Base-by-base conservation (phyloP, 2,888 invertebrate genomes). In the Platypus cylindrus region DNA sequence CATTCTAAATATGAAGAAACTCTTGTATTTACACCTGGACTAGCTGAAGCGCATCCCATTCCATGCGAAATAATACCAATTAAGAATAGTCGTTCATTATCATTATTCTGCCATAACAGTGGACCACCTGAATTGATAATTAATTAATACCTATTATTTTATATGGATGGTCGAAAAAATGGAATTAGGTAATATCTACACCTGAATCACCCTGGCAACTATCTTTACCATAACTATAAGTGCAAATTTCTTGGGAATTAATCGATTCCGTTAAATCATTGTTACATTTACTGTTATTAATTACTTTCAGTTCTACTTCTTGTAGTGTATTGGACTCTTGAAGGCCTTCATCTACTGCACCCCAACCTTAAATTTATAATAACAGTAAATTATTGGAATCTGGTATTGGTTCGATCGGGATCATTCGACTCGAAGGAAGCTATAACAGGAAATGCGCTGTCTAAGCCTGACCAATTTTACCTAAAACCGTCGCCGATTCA, bases 11-110 rank as follows among this genome's bases (percentile, higher is more conserved):
- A 62, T 0, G 61, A 48, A 0, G 71, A 64, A 1, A 78, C 61
- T 14, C 71, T 59, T 0, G 71, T 70, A 54, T 72, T 73, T 7
- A 75, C 51, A 2, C 65, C 67, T 0, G 76, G 73, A 0, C 20
- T 30, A 1, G 41, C 38, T 0, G 60, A 48, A 0, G 66, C 77
- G 48, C 79, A 80, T 32, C 45, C 62, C 1, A 37, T 30, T 3
- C 78, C 78, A 42, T 45, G 62, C 34, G 71, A 72, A 36, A 75
- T 62, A n/a, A 75, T 48, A 2, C 73, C 78, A 0, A 67, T 34
- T 14, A 50, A 9, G 44, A 60, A 65, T 1, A 66, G 45, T 2
- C 61, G 50, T 0, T 58, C 61, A 0, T 54, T 62, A 0, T 35
- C 13, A 0, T 51, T 47, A 41, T 74, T 70, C 32, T 60, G 56